Base-by-base conservation (phyloP, 30 jellyfish, hydroid and myxozoan genomes). In the Calvadosia cruxmelitensis region DNA sequence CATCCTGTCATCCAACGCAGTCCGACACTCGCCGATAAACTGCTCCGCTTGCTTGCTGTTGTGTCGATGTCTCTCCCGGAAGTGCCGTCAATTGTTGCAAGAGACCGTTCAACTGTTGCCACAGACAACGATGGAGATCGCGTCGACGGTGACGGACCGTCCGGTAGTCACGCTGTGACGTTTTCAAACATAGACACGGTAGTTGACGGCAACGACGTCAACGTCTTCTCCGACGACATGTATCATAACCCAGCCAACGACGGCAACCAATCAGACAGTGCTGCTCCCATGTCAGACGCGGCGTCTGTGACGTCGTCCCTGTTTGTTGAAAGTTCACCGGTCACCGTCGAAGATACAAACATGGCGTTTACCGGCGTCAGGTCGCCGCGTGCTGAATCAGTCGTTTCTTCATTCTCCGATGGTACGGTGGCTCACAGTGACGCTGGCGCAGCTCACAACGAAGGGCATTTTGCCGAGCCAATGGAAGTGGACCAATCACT, bases 371-470 rank as follows among this genome's bases (percentile, higher is more conserved):
- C 63, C 2, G 96, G 88, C 24, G 80, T 57, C 24, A 73, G 91
- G 12, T 86, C 96, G 66, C 94, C 94, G 1, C 87, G 84, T n/a
- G 86, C 92, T 0, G 98, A 83, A 51, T 89, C 98, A 0, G 90
- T 89, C 29, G 65, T 89, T 57, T 84, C 95, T 0, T 76, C 84
- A 10, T 63, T 77, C 20, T 89, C 98, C 3, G 98, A 89, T 64
- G 95, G 95, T 16, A 89, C 98, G 1, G 98, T 84, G 3, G 98
- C 93, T 2, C 98, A 89, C 23, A 89, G 98, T 77, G 98, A 81
- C 51, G 64, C 65, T 28, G 32, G 73, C 20, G 95, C 71, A 63
- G 72, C 81, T 27, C 84, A 78, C 31, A 83, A 72, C 34, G 94
- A 82, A 33, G 81, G 76, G 24, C 81, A 68, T 24, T 79, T 53